Evolutionary conservation across 2,113 vertebrate species (phyloP).

Genomic region (Anolis sagrei): DNA sequence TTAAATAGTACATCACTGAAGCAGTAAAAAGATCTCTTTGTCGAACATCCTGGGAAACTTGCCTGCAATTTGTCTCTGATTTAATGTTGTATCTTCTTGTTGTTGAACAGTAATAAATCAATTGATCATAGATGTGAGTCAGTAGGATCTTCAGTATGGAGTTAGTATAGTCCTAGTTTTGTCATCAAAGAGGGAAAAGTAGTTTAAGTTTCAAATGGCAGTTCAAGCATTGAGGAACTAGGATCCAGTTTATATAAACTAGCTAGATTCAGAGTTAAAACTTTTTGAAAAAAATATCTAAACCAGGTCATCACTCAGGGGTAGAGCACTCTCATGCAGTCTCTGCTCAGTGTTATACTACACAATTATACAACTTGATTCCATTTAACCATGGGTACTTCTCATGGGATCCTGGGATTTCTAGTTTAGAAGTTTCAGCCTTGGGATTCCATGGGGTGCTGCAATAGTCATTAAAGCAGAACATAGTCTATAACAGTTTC

Average conservation of each 20-base stretch:
- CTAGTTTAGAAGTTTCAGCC: not conserved
- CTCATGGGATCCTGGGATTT: not conserved
- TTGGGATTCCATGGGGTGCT: no score
- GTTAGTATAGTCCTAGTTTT: no score
- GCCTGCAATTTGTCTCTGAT: no score
- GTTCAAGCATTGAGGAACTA: not conserved
- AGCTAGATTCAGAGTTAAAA: not conserved
- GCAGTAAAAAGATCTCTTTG: not conserved
- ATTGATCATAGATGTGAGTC: no score
- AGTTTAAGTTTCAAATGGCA: not conserved
- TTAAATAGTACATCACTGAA: constrained; percentile 12
- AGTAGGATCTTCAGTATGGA: no score
- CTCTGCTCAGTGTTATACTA: not conserved
- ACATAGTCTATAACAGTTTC: no score
- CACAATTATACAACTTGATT: not conserved
- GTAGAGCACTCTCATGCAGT: not conserved
- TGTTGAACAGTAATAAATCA: no score
- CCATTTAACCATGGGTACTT: not conserved
- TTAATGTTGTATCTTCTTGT: no score
- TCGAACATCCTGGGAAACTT: not conserved
- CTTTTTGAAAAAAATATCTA: not conserved
- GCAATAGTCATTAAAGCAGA: no score
- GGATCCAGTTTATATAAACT: not conserved
- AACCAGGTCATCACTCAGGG: not conserved
- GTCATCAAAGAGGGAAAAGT: not conserved